Base-by-base conservation (phyloP, 2,888 invertebrate genomes). In the Eupelmus urozonus region DNA sequence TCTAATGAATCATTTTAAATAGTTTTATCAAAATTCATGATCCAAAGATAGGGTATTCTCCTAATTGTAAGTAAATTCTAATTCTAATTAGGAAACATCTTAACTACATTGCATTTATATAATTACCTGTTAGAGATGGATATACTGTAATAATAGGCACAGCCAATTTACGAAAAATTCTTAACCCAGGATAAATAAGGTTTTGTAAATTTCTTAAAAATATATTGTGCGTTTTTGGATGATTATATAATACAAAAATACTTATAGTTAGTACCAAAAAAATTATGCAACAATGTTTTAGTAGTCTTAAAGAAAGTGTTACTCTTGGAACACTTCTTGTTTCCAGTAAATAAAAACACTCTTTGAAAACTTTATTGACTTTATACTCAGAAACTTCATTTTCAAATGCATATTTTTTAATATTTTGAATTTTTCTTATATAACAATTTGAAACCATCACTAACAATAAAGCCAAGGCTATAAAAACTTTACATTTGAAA, bases 101-200 rank as follows among this genome's bases (percentile, higher is more conserved):
- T 23, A 42, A 45, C 16, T 45, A 45, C 2, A 13, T 45, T 45
- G 13, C 4, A 23, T 20, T 62, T 34, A 34, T 60, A 29, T 20
- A 74, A 57, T 88, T 90, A 95, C 96, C 94, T 85, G 94, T 94
- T 78, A 95, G 85, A n/a, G 92, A 91, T 69, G 96, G 96, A 90
- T 95, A 96, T 71, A 92, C 90, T 79, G 93, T 92, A 82, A 96
- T 93, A 42, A 96, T 87, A n/a, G 96, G 96, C 84, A 96, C 92
- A 65, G 95, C 93, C 82, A 95, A 85, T 83, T 93, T 93, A 75
- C 96, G 92, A 85, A 96, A 91, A 34, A 94, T 87, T 84, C 94
- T 93, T 90, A 96, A 92, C 13, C 94, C 94, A 11, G 96, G 96
- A 91, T 96, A 96, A 83, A 96, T 95, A 84, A 93, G 93, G 77